These are phyloP conservation scores for Clinocottus analis DNA, from an alignment of 2,113 vertebrate species.

Conservation along the genomic window DNA sequence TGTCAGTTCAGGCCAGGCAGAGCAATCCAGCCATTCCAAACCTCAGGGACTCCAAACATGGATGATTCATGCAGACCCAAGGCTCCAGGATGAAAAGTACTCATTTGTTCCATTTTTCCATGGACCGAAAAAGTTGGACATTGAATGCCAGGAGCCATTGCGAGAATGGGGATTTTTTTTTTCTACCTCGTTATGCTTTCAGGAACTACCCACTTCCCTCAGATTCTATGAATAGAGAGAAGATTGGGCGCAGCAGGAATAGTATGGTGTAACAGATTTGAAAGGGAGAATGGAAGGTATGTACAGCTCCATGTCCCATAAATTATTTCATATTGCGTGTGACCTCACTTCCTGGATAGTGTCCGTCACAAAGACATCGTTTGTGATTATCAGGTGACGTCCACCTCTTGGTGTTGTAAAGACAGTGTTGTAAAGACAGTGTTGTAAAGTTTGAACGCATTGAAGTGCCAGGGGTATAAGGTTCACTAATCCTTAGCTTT, in stretches of 20 bases:
- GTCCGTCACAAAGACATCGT: neutral
- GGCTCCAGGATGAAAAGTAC: constrained; percentile 51
- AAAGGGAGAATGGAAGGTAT: constrained; percentile 23
- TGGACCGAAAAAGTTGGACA: constrained; percentile 51
- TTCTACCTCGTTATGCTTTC: constrained; percentile 47
- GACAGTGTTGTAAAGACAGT: too few species aligned
- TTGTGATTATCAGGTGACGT: constrained; percentile 20
- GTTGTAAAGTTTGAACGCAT: constrained; percentile 58
- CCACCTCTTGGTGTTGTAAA: constrained; percentile 49
- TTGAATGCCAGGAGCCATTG: constrained; percentile 50
- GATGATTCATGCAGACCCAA: constrained; percentile 67
- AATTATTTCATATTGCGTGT: constrained; percentile 30
- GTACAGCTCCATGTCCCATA: constrained; percentile 14
- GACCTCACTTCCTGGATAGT: constrained; percentile 61
- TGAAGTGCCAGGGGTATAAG: constrained; percentile 1
- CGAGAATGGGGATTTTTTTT: constrained; percentile 42
- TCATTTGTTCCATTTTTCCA: constrained; percentile 63
- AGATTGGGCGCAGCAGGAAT: constrained; percentile 30
- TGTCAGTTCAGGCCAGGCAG: constrained; percentile 58
- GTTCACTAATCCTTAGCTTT: constrained; percentile 34
- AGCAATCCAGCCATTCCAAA: constrained; percentile 57
- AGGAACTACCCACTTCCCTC: constrained; percentile 38
- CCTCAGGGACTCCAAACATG: constrained; percentile 55
- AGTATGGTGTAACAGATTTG: constrained; percentile 10
- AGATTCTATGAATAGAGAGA: constrained; percentile 49